Evolutionary conservation across 1,140 invertebrate species (phyloP), one percentile per base, ranked within the genome.

Genomic region (Danaus plexippus): DNA sequence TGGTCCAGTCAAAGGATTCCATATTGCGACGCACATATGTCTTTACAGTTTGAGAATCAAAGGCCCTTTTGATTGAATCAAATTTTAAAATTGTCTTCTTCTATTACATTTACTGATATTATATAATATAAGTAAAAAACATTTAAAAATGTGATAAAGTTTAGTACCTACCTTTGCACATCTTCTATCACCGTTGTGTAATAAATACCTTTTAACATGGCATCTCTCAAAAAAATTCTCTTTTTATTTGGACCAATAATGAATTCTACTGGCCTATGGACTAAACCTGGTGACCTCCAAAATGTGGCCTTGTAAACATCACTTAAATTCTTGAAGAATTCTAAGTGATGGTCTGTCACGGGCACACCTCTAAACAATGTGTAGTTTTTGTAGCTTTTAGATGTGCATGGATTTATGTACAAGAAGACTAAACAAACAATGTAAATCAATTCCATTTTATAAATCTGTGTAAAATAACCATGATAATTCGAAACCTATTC

Each of bases 1-100:
- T 77, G 1, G 56, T 80, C 88, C 88, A 90, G 48, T 80, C 69
- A 54, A 82, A 85, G 1, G 73, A 69, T 0, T 70, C 68, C 68
- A 77, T 73, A 18, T 77, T 71, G 18, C 75, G 64, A 53, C 76
- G 67, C 41, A 76, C 67, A 45, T 81, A 85, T 1, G 63, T 58
- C 56, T 73, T 78, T 0, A 78, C 75, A n/a, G 69, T 77, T 73
- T 82, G 80, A 54, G 55, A 58, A 47, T 82, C 71, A 15, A 81
- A 76, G 1, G 71, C 73, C 9, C 78, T 32, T 32, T 32, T 32
- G 22, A 32, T 32, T 77, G 48, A 41, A 70, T 71, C 47, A 40
- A 41, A 11, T 5, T 6, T 7, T 1, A 15, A 10, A 48, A 47
- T 15, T 10, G 5, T 22, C 10, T n/a, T 22, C 10, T n/a, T 10